Evolutionary conservation across 1,140 invertebrate species (phyloP), one percentile per base, ranked within the genome.

Genomic region (Drosophila seguyi): DNA sequence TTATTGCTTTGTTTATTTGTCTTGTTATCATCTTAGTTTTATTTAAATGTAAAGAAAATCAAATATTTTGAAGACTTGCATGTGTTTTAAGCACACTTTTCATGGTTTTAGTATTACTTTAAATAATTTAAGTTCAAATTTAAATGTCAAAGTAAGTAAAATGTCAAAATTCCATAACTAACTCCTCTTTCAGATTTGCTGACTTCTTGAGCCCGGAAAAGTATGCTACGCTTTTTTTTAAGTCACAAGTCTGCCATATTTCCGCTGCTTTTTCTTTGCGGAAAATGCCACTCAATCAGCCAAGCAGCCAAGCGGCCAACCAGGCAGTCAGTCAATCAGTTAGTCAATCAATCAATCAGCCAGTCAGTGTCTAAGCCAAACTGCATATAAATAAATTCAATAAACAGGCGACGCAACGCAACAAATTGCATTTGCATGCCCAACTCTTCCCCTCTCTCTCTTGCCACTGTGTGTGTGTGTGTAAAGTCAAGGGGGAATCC

Each of bases 341-440:
- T 25, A 79, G 59, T 74, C 81, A 77, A 38, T 84, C 76, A 84
- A 57, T 87, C 79, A 78, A 56, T 74, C 84, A 87, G 45, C 67
- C 76, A 80, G 75, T 77, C 79, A 79, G 67, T 79, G 66, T 87
- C 83, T 80, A 77, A 83, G 27, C 52, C 60, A 39, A 60, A 53
- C 53, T 73, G 71, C 68, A 84, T 80, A 80, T 80, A 87, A 84
- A 87, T 80, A 88, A 88, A 88, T 86, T 88, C 80, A 86, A 88
- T 86, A 88, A 86, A 79, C 79, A 75, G 83, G 66, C 75, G 63
- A 73, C 39, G 60, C 79, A 69, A 58, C 48, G 83, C 71, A 73
- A 83, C 83, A 76, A 86, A 86, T 83, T 86, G 83, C 83, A 88
- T 88, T 86, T 65, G 48, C 42, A 68, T 50, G 44, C 52, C 25